Evolutionary conservation across 2,888 invertebrate genomes (phyloP).

Genomic region (Muschampia plurimacula): DNA sequence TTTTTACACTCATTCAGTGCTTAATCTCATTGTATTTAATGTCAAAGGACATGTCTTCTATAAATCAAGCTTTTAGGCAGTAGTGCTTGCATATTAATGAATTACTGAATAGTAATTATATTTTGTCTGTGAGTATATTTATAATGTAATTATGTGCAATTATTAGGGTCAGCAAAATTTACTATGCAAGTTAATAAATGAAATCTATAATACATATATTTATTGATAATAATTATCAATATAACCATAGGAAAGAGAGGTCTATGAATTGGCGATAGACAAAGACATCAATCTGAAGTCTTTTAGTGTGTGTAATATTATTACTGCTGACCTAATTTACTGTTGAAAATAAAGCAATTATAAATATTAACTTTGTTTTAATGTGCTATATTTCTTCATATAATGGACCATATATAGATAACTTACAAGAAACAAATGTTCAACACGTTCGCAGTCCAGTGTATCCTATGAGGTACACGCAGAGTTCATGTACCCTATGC

Average conservation of each 20-base stretch:
- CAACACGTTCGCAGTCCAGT: too few species aligned
- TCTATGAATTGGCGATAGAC: not conserved
- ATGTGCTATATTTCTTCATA: too few species aligned
- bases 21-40: slow-evolving; percentile 35
- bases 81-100: slow-evolving; percentile 55
- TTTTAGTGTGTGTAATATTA: not conserved
- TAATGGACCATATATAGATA: too few species aligned
- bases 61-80: slow-evolving; percentile 49
- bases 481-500: too few species aligned
- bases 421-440: too few species aligned
- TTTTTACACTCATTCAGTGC: slow-evolving; percentile 53
- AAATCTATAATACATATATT: not conserved
- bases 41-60: slow-evolving; percentile 31
- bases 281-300: not conserved
- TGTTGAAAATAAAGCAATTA: slow-evolving; percentile 48
- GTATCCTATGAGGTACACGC: too few species aligned
- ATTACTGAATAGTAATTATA: slow-evolving; percentile 41
- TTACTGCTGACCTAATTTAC: slow-evolving; percentile 36
- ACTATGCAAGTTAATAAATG: not conserved
- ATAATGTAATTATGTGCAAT: slow-evolving; percentile 36
- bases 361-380: slow-evolving; percentile 26
- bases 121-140: slow-evolving; percentile 34
- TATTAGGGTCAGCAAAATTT: slow-evolving; percentile 32
- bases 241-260: not conserved
- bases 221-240: too few species aligned